These are phyloP conservation scores for Sibirionetta formosa DNA, from an alignment of 2,797 vertebrate genomes.

Conservation along the genomic window DNA sequence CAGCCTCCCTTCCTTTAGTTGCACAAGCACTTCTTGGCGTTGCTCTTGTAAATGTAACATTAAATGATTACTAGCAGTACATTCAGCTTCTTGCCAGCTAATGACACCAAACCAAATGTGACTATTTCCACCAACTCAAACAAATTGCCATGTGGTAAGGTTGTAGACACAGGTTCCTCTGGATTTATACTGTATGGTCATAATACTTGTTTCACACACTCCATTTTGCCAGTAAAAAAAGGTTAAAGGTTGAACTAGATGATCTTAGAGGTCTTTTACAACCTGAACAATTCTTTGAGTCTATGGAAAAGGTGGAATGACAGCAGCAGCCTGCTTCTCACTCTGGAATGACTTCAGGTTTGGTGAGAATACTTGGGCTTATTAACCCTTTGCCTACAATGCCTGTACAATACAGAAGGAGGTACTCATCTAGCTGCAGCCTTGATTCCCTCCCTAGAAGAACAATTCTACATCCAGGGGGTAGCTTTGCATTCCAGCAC, in stretches of 20 bases:
- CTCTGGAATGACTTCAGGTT: background rate
- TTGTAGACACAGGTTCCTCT: background rate
- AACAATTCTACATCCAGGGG: background rate
- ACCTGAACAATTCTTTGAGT: too few species aligned
- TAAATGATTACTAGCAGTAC: rapidly evolving
- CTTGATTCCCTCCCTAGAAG: background rate
- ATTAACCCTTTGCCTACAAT: background rate
- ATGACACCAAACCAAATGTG: background rate
- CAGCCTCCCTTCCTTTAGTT: background rate
- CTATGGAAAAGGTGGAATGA: background rate
- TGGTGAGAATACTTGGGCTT: background rate
- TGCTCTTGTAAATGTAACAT: background rate
- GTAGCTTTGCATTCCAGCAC: background rate
- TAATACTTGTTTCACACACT: background rate
- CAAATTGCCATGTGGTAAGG: rapidly evolving
- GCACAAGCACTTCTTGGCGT: background rate
- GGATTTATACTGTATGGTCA: background rate
- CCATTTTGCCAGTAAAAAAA: background rate
- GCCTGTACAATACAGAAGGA: background rate
- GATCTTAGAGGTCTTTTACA: too few species aligned
- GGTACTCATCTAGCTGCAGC: background rate
- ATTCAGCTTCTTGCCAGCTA: rapidly evolving
- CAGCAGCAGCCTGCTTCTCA: background rate
- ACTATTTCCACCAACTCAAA: background rate
- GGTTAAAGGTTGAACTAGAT: too few species aligned